Evolutionary conservation across 2,888 invertebrate species (phyloP).

Genomic region (Tenthredo amoena): DNA sequence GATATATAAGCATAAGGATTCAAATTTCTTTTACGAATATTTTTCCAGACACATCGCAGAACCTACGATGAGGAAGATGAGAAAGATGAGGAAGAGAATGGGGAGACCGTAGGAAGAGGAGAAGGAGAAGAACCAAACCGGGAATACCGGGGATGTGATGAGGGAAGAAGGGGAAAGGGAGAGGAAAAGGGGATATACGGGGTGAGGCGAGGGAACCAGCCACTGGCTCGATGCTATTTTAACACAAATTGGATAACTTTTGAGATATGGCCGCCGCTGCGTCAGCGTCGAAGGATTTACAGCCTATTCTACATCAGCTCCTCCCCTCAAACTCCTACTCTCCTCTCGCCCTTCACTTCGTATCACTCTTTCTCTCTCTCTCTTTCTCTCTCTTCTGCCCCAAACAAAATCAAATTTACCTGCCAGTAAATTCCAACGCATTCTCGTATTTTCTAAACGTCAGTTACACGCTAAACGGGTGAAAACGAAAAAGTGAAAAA

Average conservation of each 20-base stretch:
- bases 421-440: constrained; percentile 64
- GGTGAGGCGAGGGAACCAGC: constrained; percentile 56
- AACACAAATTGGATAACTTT: constrained; percentile 77
- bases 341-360: constrained; percentile 55
- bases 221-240: constrained; percentile 72
- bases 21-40: not conserved
- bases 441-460: constrained; percentile 46
- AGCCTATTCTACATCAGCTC: constrained; percentile 72
- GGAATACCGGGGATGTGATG: not conserved
- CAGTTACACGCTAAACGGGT: constrained; percentile 10
- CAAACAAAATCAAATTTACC: constrained; percentile 67
- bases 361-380: constrained; percentile 32
- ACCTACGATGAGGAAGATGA: not conserved
- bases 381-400: constrained; percentile 55
- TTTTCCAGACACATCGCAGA: not conserved
- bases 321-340: constrained; percentile 55
- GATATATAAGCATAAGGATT: not conserved
- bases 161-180: not conserved
- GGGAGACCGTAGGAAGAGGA: not conserved
- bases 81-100: not conserved
- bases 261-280: constrained; percentile 74
- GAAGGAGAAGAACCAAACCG: not conserved
- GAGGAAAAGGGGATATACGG: not conserved
- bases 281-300: constrained; percentile 75
- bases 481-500: not conserved